Evolutionary conservation across 2,113 vertebrate species (phyloP), one percentile per base, ranked within the genome.

Genomic region (Catharus bicknelli): DNA sequence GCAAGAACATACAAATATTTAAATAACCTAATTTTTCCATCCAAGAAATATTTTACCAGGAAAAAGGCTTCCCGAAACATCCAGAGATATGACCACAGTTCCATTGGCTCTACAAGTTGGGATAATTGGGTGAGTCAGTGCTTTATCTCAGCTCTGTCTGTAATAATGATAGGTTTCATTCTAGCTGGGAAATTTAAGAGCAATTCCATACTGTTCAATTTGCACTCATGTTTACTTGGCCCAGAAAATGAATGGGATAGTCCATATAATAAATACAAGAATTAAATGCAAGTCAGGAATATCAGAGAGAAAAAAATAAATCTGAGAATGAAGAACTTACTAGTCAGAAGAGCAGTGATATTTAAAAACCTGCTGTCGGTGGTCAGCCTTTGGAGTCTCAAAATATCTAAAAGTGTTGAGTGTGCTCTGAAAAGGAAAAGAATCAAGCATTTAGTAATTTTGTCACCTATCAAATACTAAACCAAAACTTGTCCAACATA

Each of bases 391-490:
- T 80, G 47, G 30, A 74, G 43, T 77, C 25, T 78, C 55, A 70
- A 77, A 23, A 32, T 67, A 77, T 57, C 68, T 94, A 79, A 40
- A 72, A 63, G 15, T 91, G 59, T 70, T 83, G 75, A 80, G 17
- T 94, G 34, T 50, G 40, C 6, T 66, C 95, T 96, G 95, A 81
- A 96, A 96, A 91, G 16, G 77, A 93, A 43, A 88, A 84, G 1
- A 76, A 61, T 17, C 7, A 59, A 90, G 22, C 36, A 36, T 36
- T 89, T 83, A 96, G 53, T n/a, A 74, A 86, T 93, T 92, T 45
- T 48, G 43, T 55, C 30, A 59, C 4, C n/a, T 51, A 34, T 57
- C 13, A 70, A 80, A 73, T 43, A 51, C 6, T 67, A 69, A 73
- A 69, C 0, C 6, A n/a, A 86, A 85, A 40, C 13, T 38, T 79